These are phyloP conservation scores for Cariama cristata DNA, from an alignment of 2,113 vertebrate genomes.

Conservation along the genomic window DNA sequence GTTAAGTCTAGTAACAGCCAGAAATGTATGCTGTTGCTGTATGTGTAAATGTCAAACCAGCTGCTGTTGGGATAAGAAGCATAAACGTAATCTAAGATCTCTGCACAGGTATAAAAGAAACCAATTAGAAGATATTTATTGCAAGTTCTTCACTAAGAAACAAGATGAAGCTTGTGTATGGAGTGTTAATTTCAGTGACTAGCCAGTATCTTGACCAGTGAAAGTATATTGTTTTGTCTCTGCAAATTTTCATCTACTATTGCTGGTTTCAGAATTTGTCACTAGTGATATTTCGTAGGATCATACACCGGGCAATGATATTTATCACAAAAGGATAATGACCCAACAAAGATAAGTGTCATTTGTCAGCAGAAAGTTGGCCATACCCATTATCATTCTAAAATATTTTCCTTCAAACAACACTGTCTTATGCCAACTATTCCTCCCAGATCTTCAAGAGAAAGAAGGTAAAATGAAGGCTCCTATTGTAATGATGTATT, in stretches of 20 bases:
- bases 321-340: neutral
- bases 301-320: neutral
- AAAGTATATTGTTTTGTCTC: neutral
- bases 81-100: constrained; percentile 27
- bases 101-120: constrained; percentile 22
- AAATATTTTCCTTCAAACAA: neutral
- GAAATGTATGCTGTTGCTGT: constrained; percentile 12
- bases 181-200: neutral
- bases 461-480: neutral
- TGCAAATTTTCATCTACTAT: neutral
- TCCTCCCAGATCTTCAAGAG: neutral
- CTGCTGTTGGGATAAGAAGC: constrained; percentile 18
- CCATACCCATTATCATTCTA: neutral
- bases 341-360: neutral
- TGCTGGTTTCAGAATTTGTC: neutral
- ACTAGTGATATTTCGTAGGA: neutral
- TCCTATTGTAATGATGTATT: neutral
- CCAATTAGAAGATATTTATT: constrained; percentile 50
- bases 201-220: neutral
- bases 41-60: constrained; percentile 65
- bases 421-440: neutral
- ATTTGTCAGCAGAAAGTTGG: neutral
- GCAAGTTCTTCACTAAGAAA: neutral
- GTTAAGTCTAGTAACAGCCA: constrained; percentile 39
- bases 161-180: neutral